phyloP scores from a whole-genome alignment of 1,140 invertebrate species.

The Dendroctonus ponderosae region DNA sequence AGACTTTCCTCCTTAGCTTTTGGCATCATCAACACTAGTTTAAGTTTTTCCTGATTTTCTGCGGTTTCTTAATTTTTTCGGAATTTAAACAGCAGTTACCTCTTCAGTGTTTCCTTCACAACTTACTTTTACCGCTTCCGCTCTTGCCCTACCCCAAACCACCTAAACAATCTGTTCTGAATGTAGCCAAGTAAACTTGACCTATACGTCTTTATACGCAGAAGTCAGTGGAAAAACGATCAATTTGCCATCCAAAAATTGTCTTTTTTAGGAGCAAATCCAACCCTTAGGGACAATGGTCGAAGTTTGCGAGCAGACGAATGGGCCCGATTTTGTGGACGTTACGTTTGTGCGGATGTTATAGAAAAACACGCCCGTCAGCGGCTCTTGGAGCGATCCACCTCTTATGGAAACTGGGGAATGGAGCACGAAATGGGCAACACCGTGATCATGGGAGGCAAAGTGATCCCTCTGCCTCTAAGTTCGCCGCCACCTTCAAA shows the following conservation, averaged over 20 bases:
- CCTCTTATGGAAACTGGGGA: conserved; percentile 60
- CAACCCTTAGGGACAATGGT: conserved; percentile 68
- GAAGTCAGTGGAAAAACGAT: neutral
- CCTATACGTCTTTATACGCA: neutral
- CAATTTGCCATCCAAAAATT: neutral
- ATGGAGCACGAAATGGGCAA: conserved; percentile 58
- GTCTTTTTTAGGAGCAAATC: conserved; percentile 65
- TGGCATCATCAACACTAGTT: too few species aligned
- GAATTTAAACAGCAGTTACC: too few species aligned
- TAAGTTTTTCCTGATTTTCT: too few species aligned
- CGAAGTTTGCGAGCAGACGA: conserved; percentile 71
- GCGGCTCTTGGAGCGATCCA: conserved; percentile 57
- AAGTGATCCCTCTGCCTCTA: conserved; percentile 49
- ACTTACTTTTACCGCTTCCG: too few species aligned
- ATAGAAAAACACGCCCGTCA: conserved; percentile 69
- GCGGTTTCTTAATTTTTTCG: too few species aligned
- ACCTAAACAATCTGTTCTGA: neutral
- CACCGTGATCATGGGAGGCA: conserved; percentile 56
- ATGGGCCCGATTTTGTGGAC: conserved; percentile 76
- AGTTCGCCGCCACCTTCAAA: conserved; percentile 36
- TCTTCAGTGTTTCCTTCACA: too few species aligned
- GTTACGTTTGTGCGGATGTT: conserved; percentile 71
- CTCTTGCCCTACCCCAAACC: too few species aligned
- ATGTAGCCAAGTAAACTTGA: neutral
- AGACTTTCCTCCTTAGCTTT: too few species aligned